Base-by-base conservation (phyloP, 2,113 vertebrate genomes). In the Crocuta crocuta region DNA sequence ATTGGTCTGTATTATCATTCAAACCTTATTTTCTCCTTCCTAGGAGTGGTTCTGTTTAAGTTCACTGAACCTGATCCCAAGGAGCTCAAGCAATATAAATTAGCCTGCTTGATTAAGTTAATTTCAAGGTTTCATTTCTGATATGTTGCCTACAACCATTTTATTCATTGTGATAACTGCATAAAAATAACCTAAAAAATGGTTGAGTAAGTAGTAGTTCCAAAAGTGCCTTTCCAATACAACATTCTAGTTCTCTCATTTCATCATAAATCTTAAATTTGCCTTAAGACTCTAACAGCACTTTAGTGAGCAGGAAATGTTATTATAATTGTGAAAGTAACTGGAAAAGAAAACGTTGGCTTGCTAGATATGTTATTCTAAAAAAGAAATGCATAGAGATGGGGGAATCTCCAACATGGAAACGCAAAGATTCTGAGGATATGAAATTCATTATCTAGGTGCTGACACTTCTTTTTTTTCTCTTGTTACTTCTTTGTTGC, bases 401-500 rank as follows among this genome's bases (percentile, higher is more conserved):
- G 0, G 8, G 12, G 23, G 21, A 43, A 24, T 50, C 23, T 80
- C 1, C 15, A 43, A 23, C 19, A 35, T 28, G 10, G 53, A 90
- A 76, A 73, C 11, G 16, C 4, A 85, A 61, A 86, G 23, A 28
- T 61, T 71, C 66, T 76, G 24, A 95, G 17, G 65, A 28, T 35
- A 48, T 31, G 28, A 84, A 66, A 26, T 68, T 45, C 12, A 66
- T 65, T 19, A 53, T 45, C 7, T 43, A 53, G 7, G 10, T n/a
- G 6, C 73, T 45, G 2, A 45, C 24, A 50, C 7, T 94, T 68
- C 16, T n/a, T 76, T 80, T 33, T 73, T 71, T 98, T 93, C 89
- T 95, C 98, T 97, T 93, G 24, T 91, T 94, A 70, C 71, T 96
- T 94, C 10, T 10, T 0, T 35, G 17, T 70, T 53, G 43, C 65